Base-by-base conservation (phyloP, 2,797 vertebrate genomes). In the Vultur gryphus region DNA sequence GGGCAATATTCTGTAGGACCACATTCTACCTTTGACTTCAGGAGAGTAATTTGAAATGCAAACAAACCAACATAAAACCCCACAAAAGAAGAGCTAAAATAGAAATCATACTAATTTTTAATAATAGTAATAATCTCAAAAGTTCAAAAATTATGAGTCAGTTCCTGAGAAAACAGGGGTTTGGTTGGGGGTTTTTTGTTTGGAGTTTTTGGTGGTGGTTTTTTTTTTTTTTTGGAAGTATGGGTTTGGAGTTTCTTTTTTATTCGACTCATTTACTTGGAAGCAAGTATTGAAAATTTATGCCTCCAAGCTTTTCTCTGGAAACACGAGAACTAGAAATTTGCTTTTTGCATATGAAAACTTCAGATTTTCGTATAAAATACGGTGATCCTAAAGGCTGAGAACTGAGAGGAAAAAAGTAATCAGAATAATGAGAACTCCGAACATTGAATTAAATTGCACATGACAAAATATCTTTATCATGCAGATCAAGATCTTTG, bases 401-500 rank as follows among this genome's bases (percentile, higher is more conserved):
- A 85, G 79, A 91, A 94, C 1, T 0, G 1, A 78, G 70, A 51
- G 51, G 48, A 33, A 31, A 77, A 79, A 91, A 81, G 51, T 49
- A 84, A 89, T 79, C 72, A 76, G 77, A 91, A 95, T 85, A 87
- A 94, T 25, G 26, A 95, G 81, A 93, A 84, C 64, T 69, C 64
- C 54, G 71, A 92, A 89, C 73, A 57, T 43, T 57, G 80, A 91
- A 82, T 85, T 80, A 84, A 92, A 92, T 64, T 52, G 41, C 90
- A 91, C 37, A 66, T 58, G 67, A 52, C 43, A 80, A 95, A 95
- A 79, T 89, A 96, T 89, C 92, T 92, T 93, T 87, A 93, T 96
- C 75, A 91, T 85, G 78, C n/a, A 93, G 48, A 94, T 79, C 48
- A 23, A 90, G 66, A 59, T 58, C 55, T 89, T 55, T 58, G 15